phyloP scores from a whole-genome alignment of 2,113 vertebrate genomes.

The Pseudorhombus dupliciocellatus region DNA sequence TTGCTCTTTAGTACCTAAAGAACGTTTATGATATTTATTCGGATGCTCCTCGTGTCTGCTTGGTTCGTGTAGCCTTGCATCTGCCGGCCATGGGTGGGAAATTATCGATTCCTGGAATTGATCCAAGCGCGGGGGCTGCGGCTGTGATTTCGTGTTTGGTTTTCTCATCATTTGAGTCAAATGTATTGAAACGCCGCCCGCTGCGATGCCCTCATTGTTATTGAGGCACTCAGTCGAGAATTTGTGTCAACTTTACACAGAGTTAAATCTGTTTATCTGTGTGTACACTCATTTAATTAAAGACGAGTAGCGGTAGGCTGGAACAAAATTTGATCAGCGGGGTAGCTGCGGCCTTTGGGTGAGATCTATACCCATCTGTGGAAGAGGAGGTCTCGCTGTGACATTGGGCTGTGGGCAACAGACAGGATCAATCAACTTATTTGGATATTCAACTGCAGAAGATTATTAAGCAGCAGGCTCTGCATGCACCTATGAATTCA shows the following conservation, averaged over 20 bases:
- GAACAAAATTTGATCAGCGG: conserved; percentile 11
- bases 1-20: conserved; percentile 46
- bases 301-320: conserved; percentile 7
- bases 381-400: conserved; percentile 10
- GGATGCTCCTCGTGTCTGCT: conserved; percentile 16
- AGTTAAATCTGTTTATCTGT: neutral
- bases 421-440: conserved; percentile 56
- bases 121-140: conserved; percentile 29
- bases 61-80: neutral
- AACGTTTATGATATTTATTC: conserved; percentile 30
- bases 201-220: conserved; percentile 16
- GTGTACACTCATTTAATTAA: conserved; percentile 6
- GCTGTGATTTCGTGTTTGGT: conserved; percentile 21
- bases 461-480: conserved; percentile 49
- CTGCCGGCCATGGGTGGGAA: neutral
- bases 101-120: conserved; percentile 35
- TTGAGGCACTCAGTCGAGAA: conserved; percentile 9
- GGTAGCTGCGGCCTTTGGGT: neutral
- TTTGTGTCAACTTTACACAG: conserved; percentile 15
- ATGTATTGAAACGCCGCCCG: conserved; percentile 9
- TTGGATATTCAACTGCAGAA: conserved; percentile 60
- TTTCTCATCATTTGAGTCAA: conserved; percentile 21
- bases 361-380: neutral
- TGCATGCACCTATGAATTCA: conserved; percentile 36
- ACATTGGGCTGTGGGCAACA: conserved; percentile 32